Evolutionary conservation across 2,888 invertebrate species (phyloP).

Genomic region (Macrophya alboannulata): DNA sequence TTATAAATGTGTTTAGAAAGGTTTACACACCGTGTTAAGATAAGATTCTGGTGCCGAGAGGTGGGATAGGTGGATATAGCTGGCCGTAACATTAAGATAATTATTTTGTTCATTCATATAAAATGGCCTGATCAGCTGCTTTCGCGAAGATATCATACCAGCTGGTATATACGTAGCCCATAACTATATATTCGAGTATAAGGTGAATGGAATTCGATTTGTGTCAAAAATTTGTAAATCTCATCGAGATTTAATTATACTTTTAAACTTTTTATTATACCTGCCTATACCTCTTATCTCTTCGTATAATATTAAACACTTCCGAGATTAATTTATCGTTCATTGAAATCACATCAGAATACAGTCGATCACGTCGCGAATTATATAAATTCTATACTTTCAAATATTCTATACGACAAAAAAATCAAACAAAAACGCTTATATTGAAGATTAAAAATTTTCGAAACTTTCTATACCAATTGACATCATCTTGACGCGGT

Average conservation of each 20-base stretch:
- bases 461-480: neutral
- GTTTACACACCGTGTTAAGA: slow-evolving; percentile 7
- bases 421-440: neutral
- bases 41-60: neutral
- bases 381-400: neutral
- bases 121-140: neutral
- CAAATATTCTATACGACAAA: neutral
- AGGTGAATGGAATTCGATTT: neutral
- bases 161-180: neutral
- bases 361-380: neutral
- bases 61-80: neutral
- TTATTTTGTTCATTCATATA: neutral
- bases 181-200: too few relatives aligned
- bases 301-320: neutral
- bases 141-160: neutral
- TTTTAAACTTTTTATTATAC: neutral
- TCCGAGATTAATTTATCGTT: neutral
- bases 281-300: neutral
- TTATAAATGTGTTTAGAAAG: neutral
- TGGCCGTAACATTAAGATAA: neutral
- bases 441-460: too few relatives aligned
- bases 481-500: neutral
- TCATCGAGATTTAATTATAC: neutral
- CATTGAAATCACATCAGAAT: neutral
- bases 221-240: neutral